Conservation (phyloP, 2,113 vertebrate genomes). For the Calidris pugnax region DNA sequence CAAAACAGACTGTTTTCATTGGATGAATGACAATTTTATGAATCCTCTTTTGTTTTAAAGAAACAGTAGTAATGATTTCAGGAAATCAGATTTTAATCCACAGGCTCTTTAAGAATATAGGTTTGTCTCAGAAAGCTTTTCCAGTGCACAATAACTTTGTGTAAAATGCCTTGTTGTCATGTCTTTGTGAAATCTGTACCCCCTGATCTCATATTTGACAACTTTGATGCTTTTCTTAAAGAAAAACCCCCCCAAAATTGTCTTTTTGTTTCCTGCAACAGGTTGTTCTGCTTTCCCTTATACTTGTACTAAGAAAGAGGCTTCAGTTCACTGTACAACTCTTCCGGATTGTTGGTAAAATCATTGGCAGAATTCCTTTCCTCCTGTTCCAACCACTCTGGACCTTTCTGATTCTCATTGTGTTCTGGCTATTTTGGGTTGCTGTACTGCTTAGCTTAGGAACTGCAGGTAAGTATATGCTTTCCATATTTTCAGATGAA, state of each 20-base stretch:
- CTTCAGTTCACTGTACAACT: constrained; percentile 65
- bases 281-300: constrained; percentile 69
- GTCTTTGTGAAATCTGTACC: not conserved
- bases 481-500: not conserved
- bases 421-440: constrained; percentile 82
- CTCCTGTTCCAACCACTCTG: constrained; percentile 79
- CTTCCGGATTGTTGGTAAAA: constrained; percentile 69
- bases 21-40: not conserved
- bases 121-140: not conserved
- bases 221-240: not conserved
- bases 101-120: not conserved
- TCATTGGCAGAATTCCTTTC: constrained; percentile 68
- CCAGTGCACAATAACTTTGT: not conserved
- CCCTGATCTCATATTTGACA: not conserved
- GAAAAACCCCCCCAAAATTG: not conserved
- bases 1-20: not conserved
- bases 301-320: constrained; percentile 66
- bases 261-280: constrained; percentile 57
- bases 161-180: not conserved
- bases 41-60: not conserved
- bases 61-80: not conserved
- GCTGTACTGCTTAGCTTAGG: constrained; percentile 80
- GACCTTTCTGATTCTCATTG: constrained; percentile 74
- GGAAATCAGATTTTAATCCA: not conserved
- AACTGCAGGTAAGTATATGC: constrained; percentile 75